Base-by-base conservation (phyloP, 2,888 invertebrate genomes). In the Drosophila melanosoma region DNA sequence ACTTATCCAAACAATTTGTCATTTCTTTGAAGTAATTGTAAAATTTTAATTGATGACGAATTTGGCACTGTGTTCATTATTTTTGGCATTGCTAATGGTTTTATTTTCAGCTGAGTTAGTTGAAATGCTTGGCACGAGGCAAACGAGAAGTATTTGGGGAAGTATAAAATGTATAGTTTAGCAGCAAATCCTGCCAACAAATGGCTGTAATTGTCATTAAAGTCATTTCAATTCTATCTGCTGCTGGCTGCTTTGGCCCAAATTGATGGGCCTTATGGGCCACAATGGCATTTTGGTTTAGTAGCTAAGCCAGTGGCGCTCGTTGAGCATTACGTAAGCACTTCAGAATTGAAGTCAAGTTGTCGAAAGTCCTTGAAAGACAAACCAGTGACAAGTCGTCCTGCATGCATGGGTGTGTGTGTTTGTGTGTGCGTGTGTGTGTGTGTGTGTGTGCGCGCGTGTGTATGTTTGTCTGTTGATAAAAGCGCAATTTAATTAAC, bases 401-500 rank as follows among this genome's bases (percentile, higher is more conserved):
- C 4, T 45, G 38, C 33, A 20, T 54, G 26, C 40, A 12, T 26
- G 12, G 52, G 3, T 52, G 2, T 35, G 11, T 56, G 3, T 52
- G 4, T 35, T 2, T 11, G 17, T 26, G 3, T 26, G 36, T 40
- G 8, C 12, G 5, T 35, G 40, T 10, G 10, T 67, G 42, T 11
- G 36, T 36, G 12, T 26, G 20, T 54, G 23, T 48, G n/a, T 52
- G 26, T 54, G 35, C 51, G 23, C 58, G 26, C 51, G 23, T 58
- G 26, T 40, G 38, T 64, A 26, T 57, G 56, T 58, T 48, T 64
- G 53, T 54, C 40, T 63, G 69, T 67, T 70, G 64, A 79, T 76
- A 76, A 79, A 76, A 84, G 69, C 75, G 74, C 71, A 81, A 82
- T 83, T 82, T 83, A 74, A 82, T 82, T 82, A 76, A 76, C 76